A percentile compares a stretch with the other conserved stretches of the same genome.
These are phyloP conservation scores for Orthosia incerta DNA, from an alignment of 2,888 invertebrate genomes.

Conservation along the genomic window DNA sequence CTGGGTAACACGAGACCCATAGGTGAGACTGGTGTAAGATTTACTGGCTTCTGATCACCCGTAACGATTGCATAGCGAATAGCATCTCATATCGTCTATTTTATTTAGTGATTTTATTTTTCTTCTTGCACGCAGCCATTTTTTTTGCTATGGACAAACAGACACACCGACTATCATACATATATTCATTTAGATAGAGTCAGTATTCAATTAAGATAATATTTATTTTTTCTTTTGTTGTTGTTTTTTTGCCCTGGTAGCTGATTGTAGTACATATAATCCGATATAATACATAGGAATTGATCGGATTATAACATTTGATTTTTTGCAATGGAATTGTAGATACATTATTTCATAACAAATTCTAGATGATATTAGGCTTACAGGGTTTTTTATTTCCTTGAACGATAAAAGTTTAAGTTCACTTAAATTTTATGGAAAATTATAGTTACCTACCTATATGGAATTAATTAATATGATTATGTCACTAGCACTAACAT, in stretches of 20 bases:
- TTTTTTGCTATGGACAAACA: background rate
- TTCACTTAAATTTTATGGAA: background rate
- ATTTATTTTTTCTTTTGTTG: background rate
- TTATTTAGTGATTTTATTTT: no score
- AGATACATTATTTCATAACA: background rate
- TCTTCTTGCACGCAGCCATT: no score
- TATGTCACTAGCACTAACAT: background rate
- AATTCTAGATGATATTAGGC: background rate
- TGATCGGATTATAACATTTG: background rate
- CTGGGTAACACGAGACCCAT: no score
- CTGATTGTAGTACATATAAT: background rate
- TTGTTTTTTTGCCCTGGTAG: background rate
- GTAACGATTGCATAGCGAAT: no score
- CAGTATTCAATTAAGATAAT: background rate
- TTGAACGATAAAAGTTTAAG: background rate
- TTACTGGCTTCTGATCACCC: no score
- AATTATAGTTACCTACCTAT: background rate
- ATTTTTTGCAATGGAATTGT: background rate
- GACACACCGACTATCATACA: background rate
- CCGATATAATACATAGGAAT: background rate
- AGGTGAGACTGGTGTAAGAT: no score
- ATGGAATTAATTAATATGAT: slow-evolving; percentile 6
- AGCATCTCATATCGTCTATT: no score
- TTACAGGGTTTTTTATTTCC: background rate
- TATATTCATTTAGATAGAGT: no score